Conservation (phyloP, 2,797 vertebrate genomes). For the Mareca strepera region DNA sequence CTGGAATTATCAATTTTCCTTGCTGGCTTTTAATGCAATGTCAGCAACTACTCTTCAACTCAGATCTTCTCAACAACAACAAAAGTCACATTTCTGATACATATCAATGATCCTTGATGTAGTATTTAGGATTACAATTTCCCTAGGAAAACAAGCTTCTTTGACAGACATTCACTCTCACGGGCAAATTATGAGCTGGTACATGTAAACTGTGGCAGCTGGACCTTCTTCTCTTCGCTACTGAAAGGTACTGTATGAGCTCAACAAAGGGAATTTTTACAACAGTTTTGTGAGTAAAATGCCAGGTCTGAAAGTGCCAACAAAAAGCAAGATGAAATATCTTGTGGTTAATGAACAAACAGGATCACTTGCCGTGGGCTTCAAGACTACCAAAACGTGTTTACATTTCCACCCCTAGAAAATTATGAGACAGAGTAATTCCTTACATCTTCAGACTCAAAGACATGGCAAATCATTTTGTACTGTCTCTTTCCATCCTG, state of each 20-base stretch:
- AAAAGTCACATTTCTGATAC: not conserved
- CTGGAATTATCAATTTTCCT: not conserved
- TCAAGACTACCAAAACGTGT: not conserved
- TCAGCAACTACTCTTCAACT: not conserved
- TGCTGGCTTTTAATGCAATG: not conserved
- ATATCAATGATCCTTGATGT: not conserved
- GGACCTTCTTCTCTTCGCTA: not conserved
- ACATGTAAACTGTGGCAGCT: not conserved
- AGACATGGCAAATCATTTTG: slow-evolving; percentile 99
- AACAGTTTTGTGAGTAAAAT: not conserved
- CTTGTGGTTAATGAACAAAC: not conserved
- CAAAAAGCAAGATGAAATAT: not conserved
- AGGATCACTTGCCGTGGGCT: not conserved
- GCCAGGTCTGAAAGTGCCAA: not conserved
- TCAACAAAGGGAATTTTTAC: not conserved
- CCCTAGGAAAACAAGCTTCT: not conserved
- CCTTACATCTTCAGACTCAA: slow-evolving; percentile 97
- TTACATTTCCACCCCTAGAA: not conserved
- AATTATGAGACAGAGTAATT: slow-evolving; percentile 26
- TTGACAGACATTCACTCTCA: not conserved
- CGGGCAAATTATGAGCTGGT: not conserved
- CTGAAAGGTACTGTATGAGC: not conserved
- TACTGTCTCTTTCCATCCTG: slow-evolving; percentile 94
- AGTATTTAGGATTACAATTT: not conserved
- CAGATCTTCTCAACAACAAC: not conserved